Evolutionary conservation across 2,797 vertebrate genomes (phyloP), one percentile per base, ranked within the genome.

Genomic region (Melanotaenia parkinsoni): DNA sequence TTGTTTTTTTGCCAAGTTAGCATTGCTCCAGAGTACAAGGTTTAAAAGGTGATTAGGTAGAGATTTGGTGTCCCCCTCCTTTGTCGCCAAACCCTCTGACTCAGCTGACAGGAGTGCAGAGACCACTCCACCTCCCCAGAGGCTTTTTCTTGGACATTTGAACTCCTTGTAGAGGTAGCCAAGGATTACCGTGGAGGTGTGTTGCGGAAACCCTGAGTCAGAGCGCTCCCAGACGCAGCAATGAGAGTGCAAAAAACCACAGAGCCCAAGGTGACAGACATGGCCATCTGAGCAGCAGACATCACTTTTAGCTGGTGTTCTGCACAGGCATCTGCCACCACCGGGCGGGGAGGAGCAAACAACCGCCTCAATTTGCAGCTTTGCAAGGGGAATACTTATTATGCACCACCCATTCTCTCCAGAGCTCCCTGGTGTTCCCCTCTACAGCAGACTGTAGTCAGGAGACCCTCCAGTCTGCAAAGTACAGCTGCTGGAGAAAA

Each of bases 41-140:
- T 71, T 84, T 84, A 83, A 85, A 83, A 85, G 78, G 74, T 85
- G 83, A 87, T 91, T 86, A 84, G 68, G 79, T 70, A 50, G 76
- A 86, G 87, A 83, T 86, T 86, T 89, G 84, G 78, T 72, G 63
- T 89, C 78, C 76, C 75, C 77, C 78, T 78, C 72, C 76, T 71
- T 84, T 73, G 65, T 82, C n/a, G 38, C 74, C 65, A 50, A 81
- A 76, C 4, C 37, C 81, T 86, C 79, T 77, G 90, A 89, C 78
- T 88, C 89, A 89, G 89, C 88, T 20, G 69, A 74, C 60, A 56
- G 81, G 70, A 81, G 70, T 2, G 63, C 74, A 81, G 77, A 69
- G 65, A 20, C 53, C 16, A 9, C 61, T 69, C 63, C 67, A n/a
- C 51, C 16, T 7, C 61, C 71, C 61, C 1, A 20, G 58, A 69